phyloP scores from a whole-genome alignment of 2,797 vertebrate genomes.

The Tarsius wallacei region DNA sequence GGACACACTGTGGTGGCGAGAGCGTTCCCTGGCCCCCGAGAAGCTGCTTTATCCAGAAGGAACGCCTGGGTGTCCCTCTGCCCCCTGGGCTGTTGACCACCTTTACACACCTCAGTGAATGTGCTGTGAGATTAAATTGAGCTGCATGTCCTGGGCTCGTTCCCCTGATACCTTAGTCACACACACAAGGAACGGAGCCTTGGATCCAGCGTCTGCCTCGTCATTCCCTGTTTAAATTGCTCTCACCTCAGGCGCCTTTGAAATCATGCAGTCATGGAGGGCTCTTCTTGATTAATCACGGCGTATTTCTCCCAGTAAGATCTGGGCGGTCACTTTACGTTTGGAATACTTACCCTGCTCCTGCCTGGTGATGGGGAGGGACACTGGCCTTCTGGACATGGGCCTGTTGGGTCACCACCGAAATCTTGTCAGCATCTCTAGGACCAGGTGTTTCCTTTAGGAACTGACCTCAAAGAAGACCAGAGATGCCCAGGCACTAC shows the following conservation, averaged over 20 bases:
- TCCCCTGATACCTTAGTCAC: constrained; percentile 70
- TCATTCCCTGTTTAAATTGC: constrained; percentile 55
- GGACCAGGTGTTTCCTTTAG: background rate
- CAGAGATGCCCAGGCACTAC: background rate
- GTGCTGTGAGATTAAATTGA: constrained; percentile 97
- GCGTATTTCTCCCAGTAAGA: background rate
- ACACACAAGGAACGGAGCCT: background rate
- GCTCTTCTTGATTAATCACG: constrained; percentile 32
- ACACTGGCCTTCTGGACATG: background rate
- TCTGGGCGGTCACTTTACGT: background rate
- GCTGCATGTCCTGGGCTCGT: constrained; percentile 87
- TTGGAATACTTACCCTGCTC: background rate
- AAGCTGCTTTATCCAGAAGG: constrained; percentile 85
- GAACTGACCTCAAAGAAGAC: background rate
- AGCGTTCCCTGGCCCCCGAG: constrained; percentile 69
- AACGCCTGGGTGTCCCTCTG: constrained; percentile 82
- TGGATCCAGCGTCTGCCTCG: background rate
- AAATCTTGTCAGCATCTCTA: too few relatives aligned
- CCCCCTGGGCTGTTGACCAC: constrained; percentile 91
- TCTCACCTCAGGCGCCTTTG: constrained; percentile 41
- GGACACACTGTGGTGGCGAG: constrained; percentile 20
- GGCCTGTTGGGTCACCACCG: background rate
- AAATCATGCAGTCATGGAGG: constrained; percentile 49
- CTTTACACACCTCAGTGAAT: constrained; percentile 95
- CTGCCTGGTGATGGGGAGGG: background rate